These are phyloP conservation scores for Brachionus paranguensis DNA, from an alignment of 1,140 invertebrate species.

Conservation along the genomic window DNA sequence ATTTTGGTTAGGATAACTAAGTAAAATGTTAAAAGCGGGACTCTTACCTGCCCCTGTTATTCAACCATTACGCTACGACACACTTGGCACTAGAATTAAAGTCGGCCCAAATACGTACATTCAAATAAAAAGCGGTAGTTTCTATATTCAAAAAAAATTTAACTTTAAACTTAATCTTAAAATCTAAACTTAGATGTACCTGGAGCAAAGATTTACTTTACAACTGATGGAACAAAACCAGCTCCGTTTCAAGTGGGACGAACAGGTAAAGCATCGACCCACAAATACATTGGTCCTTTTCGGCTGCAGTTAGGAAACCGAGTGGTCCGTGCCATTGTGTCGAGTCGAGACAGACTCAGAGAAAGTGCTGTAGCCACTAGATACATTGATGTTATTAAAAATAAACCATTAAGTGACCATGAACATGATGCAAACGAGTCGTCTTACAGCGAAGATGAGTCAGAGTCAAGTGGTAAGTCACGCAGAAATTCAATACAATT, in stretches of 20 bases:
- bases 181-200: constrained; percentile 46
- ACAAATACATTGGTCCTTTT: constrained; percentile 54
- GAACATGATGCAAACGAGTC: constrained; percentile 29
- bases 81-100: constrained; percentile 44
- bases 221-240: constrained; percentile 55
- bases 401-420: background rate
- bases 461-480: background rate
- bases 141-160: background rate
- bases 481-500: background rate
- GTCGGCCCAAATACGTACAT: constrained; percentile 51
- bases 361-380: constrained; percentile 54
- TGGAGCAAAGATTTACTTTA: constrained; percentile 53
- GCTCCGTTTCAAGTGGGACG: constrained; percentile 51
- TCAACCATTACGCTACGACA: constrained; percentile 46
- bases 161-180: constrained; percentile 35
- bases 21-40: constrained; percentile 54
- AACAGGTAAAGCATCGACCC: constrained; percentile 50
- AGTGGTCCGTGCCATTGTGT: constrained; percentile 48
- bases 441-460: constrained; percentile 31
- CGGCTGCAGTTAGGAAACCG: constrained; percentile 53
- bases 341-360: constrained; percentile 48
- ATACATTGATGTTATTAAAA: constrained; percentile 47
- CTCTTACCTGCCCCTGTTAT: constrained; percentile 52
- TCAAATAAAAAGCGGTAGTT: constrained; percentile 43
- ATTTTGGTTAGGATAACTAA: background rate